Evolutionary conservation across 30 jellyfish, hydroid and myxozoan genomes (phyloP), one percentile per base, ranked within the genome.

Genomic region (Cassiopea xamachana): DNA sequence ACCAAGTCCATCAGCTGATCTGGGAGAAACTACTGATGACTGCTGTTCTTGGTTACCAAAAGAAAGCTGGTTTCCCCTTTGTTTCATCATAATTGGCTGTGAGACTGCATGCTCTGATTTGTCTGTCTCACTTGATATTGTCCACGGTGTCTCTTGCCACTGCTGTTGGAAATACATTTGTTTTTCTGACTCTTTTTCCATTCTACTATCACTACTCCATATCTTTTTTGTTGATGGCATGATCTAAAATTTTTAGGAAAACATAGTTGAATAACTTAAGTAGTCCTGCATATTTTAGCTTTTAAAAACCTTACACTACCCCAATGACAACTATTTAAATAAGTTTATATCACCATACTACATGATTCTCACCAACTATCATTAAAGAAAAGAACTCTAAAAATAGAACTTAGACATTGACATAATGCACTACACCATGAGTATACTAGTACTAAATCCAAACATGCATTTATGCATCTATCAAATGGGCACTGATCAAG

Each of bases 51-150:
- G 98, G 69, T 62, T 81, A 18, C 94, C 82, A 61, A 79, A 89
- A 73, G 69, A 69, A 70, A 82, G 60, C 77, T 96, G 99, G 55
- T 86, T 90, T 7, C 96, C 96, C 60, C 98, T 69, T 81, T 86
- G 94, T 46, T 81, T 88, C 97, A 92, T 86, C 96, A 91, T 96
- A 48, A 96, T 96, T 44, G 99, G 99, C 69, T 96, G 95, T 5
- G 99, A 96, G 17, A 96, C 93, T 15, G 99, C 99, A 92, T 96
- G 99, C 79, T 96, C 99, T 16, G 99, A 96, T 74, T 96, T 96
- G 92, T 87, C 98, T 45, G 80, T 87, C n/a, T 84, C 95, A 8
- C 75, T 77, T 60, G 90, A 81, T 55, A 90, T 87, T 27, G 97
- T 91, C 99, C 99, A 96, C 16, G 98, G 94, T 47, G 92, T 60